These are phyloP conservation scores for Coelopa pilipes DNA, from an alignment of 2,888 invertebrate genomes.

Conservation along the genomic window DNA sequence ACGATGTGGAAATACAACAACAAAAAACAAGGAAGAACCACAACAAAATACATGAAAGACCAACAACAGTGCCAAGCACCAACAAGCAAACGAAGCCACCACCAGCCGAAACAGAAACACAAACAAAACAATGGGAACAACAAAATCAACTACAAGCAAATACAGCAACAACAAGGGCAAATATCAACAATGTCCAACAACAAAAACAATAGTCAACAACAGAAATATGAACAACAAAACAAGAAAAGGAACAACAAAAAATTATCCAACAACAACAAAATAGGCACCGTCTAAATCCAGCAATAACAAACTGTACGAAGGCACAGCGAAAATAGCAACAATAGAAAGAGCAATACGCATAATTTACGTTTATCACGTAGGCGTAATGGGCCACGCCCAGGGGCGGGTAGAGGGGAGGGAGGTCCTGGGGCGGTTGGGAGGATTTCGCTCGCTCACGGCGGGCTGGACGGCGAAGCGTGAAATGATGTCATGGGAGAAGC, in stretches of 20 bases:
- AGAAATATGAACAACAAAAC: background rate
- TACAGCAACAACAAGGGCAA: background rate
- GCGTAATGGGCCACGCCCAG: background rate
- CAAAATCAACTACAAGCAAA: background rate
- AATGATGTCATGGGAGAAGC: background rate
- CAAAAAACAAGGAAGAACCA: background rate
- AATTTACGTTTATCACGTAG: conserved; percentile 22
- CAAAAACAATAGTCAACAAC: background rate
- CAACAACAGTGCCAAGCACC: background rate
- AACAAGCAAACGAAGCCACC: background rate
- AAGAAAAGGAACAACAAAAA: background rate
- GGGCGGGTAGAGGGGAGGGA: background rate
- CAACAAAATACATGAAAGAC: background rate
- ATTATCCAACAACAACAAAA: background rate
- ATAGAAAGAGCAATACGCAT: conserved; percentile 7
- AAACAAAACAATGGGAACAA: background rate
- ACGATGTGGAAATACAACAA: no score
- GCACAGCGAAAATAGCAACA: no score
- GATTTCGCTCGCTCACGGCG: background rate
- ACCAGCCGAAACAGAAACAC: background rate
- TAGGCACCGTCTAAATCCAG: background rate
- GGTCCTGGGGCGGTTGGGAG: background rate
- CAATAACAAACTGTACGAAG: background rate
- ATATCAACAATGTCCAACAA: background rate
- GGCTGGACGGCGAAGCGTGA: background rate